Evolutionary conservation across 1,140 invertebrate species (phyloP), one percentile per base, ranked within the genome.

Genomic region (Ruditapes philippinarum): DNA sequence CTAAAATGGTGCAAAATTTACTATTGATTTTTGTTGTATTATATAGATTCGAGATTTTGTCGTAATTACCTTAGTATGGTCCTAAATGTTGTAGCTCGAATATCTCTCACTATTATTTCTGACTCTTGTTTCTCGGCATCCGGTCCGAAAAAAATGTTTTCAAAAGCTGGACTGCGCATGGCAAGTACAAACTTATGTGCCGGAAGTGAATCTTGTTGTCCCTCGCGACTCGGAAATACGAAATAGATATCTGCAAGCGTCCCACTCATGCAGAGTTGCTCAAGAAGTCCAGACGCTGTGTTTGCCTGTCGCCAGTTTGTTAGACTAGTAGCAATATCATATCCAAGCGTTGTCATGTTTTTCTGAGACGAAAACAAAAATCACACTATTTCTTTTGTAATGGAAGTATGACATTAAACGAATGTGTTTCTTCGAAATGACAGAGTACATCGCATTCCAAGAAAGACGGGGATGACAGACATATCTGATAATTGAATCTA

Each of bases 231-330:
- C 14, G 87, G 79, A 49, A 89, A 89, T 17, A 89, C 87, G 25
- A 89, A 89, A 42, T 89, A 82, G 19, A 89, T 49, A 45, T 89
- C 87, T 11, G 87, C 87, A 54, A 89, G 79, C 36, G 45, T 83
- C 31, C 70, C 87, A n/a, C 49, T 82, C 87, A 89, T 89, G 62
- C 87, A 89, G 25, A 86, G 49, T 36, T 86, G 84, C 40, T 86
- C 84, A 11, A 86, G 74, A 2, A 86, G 49, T 7, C 73, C 73
- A 36, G 73, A 49, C 25, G 84, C 73, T 51, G 70, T 86, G 42
- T 45, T 45, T 12, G 70, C 33, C 49, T 62, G 84, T 9, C 84
- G 84, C 84, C 84, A 86, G 25, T 86, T 51, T 0, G 45, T 86
- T 49, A 82, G 45, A 65, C 74, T 78, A 0, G 14, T 51, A 5